Evolutionary conservation across 2,888 invertebrate genomes (phyloP).

Genomic region (Drosophila monieri): DNA sequence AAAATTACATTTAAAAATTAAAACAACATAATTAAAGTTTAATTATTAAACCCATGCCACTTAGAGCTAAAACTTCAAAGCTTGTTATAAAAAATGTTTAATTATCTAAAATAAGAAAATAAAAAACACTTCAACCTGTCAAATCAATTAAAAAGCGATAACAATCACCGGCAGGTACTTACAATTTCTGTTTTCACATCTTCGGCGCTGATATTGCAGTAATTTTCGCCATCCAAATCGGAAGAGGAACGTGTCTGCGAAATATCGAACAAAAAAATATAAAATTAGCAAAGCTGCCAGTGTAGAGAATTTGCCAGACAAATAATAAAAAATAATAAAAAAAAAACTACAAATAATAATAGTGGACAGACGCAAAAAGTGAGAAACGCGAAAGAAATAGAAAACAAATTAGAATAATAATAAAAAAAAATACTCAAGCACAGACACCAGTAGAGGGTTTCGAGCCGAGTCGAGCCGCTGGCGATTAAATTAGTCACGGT

Average conservation of each 20-base stretch:
- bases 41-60: background rate
- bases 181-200: slow-evolving; percentile 83
- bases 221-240: slow-evolving; percentile 75
- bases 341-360: slow-evolving; percentile 45
- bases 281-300: slow-evolving; percentile 56
- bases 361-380: slow-evolving; percentile 37
- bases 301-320: too few species aligned
- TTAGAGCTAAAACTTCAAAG: background rate
- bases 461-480: slow-evolving; percentile 49
- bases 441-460: slow-evolving; percentile 30
- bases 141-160: slow-evolving; percentile 49
- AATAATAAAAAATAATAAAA: slow-evolving; percentile 49
- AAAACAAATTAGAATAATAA: slow-evolving; percentile 72
- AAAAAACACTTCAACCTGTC: slow-evolving; percentile 11
- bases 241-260: slow-evolving; percentile 78
- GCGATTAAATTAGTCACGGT: slow-evolving; percentile 71
- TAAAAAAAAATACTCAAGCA: slow-evolving; percentile 54
- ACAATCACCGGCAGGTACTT: slow-evolving; percentile 62
- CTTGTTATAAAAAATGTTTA: slow-evolving; percentile 1
- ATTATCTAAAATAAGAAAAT: slow-evolving; percentile 8
- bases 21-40: too few species aligned
- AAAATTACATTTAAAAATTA: background rate
- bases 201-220: slow-evolving; percentile 82
- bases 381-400: slow-evolving; percentile 41
- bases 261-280: slow-evolving; percentile 38